Evolutionary conservation across 2,888 invertebrate genomes (phyloP).

Genomic region (Piscicola geometra): DNA sequence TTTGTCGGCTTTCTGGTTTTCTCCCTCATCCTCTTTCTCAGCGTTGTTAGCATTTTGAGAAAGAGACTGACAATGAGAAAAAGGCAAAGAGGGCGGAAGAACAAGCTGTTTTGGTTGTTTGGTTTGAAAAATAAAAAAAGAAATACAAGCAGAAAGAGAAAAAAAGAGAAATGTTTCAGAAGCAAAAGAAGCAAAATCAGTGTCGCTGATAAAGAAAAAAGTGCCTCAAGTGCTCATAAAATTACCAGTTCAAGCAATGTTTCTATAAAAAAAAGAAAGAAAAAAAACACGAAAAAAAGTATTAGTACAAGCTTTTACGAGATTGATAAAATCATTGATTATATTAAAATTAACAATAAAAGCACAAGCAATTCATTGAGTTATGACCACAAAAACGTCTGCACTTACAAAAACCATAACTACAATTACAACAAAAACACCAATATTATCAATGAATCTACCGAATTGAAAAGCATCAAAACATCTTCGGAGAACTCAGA

Average conservation of each 20-base stretch:
- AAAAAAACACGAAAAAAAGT: background rate
- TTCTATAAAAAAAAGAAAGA: background rate
- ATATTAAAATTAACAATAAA: conserved; percentile 6
- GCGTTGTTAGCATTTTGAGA: background rate
- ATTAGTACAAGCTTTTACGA: background rate
- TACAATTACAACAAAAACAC: background rate
- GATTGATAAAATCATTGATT: conserved; percentile 2
- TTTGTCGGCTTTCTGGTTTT: background rate
- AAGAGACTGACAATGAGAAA: background rate
- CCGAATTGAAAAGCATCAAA: too few species aligned
- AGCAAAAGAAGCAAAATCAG: background rate
- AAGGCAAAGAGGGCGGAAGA: background rate
- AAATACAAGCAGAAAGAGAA: background rate
- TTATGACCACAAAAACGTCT: background rate
- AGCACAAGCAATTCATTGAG: background rate
- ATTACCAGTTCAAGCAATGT: background rate
- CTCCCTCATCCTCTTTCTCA: background rate
- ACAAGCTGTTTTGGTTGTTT: background rate
- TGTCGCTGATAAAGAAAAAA: too few species aligned
- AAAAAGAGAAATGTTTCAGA: background rate
- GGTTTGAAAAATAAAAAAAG: background rate
- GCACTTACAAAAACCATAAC: background rate
- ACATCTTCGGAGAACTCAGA: too few species aligned
- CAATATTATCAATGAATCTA: background rate
- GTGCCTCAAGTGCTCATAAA: too few species aligned